Percentiles rank a stretch among this genome's conserved stretches.
phyloP scores from a whole-genome alignment of 2,888 invertebrate species.

The Drosophila fungiperda region DNA sequence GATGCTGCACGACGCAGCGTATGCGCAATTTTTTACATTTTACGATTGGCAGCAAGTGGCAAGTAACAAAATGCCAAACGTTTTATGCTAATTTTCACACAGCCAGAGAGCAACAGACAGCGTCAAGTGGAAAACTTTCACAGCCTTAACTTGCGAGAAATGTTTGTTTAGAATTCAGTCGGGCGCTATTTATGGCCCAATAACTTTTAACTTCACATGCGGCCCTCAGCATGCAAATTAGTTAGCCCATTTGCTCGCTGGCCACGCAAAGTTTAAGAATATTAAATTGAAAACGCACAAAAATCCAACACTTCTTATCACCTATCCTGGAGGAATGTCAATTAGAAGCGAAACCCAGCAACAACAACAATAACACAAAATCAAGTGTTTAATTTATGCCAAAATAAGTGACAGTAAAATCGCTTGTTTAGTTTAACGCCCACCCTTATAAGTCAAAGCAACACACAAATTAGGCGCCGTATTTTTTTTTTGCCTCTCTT shows the following conservation, averaged over 20 bases:
- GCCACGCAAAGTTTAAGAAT: constrained; percentile 39
- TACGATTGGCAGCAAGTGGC: constrained; percentile 67
- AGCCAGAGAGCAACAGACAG: constrained; percentile 16
- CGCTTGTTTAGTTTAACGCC: constrained; percentile 9
- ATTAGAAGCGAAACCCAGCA: constrained; percentile 16
- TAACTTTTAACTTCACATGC: constrained; percentile 80
- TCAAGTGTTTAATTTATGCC: constrained; percentile 64
- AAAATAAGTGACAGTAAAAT: constrained; percentile 60
- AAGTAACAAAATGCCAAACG: constrained; percentile 61
- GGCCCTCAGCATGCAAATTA: constrained; percentile 73
- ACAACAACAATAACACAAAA: constrained; percentile 7
- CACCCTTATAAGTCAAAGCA: not conserved
- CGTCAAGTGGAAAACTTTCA: constrained; percentile 72
- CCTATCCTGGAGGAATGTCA: constrained; percentile 29
- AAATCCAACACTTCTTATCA: not conserved
- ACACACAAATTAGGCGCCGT: not conserved
- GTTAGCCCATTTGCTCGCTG: constrained; percentile 49
- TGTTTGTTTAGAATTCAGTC: constrained; percentile 77
- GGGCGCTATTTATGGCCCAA: constrained; percentile 80
- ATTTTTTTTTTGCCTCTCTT: not conserved
- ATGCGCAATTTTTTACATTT: constrained; percentile 63
- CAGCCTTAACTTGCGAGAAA: constrained; percentile 59
- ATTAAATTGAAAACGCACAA: constrained; percentile 44
- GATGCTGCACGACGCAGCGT: constrained; percentile 41
- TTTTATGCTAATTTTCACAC: constrained; percentile 74